These are phyloP conservation scores for Enteromius argenteus DNA, from an alignment of 2,797 vertebrate species.

Conservation along the genomic window DNA sequence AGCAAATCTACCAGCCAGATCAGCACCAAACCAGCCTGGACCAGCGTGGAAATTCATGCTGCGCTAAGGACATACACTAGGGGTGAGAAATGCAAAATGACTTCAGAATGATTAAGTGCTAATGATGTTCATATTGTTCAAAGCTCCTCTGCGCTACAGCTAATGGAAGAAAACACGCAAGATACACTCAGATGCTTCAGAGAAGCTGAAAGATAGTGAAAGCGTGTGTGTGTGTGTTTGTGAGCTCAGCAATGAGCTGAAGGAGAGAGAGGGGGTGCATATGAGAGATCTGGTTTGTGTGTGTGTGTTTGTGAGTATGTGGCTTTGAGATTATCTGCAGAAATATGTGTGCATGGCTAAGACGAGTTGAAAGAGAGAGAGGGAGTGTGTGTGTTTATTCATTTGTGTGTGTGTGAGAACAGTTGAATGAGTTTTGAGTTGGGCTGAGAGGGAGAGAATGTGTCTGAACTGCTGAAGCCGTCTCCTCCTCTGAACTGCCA, in stretches of 20 bases:
- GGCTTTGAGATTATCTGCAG: slow-evolving; percentile 54
- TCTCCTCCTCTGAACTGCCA: slow-evolving; percentile 57
- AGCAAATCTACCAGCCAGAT: slow-evolving; percentile 27
- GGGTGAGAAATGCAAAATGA: slow-evolving; percentile 38
- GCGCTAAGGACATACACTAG: slow-evolving; percentile 34
- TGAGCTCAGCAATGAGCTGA: slow-evolving; percentile 35
- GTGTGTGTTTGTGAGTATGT: slow-evolving; percentile 40
- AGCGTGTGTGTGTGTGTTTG: slow-evolving; percentile 28
- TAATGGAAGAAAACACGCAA: slow-evolving; percentile 49
- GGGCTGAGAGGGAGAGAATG: slow-evolving; percentile 39
- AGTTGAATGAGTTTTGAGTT: slow-evolving; percentile 47
- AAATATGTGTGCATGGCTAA: slow-evolving; percentile 52
- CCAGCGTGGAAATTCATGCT: slow-evolving; percentile 39
- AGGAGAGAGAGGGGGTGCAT: slow-evolving; percentile 20
- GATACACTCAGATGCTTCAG: slow-evolving; percentile 45
- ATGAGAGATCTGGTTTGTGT: slow-evolving; percentile 39
- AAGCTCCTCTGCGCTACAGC: slow-evolving; percentile 41
- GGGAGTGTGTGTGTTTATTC: slow-evolving; percentile 54
- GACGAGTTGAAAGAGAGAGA: slow-evolving; percentile 56
- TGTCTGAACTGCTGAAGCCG: slow-evolving; percentile 55
- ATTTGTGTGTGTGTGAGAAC: slow-evolving; percentile 67
- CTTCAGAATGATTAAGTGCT: slow-evolving; percentile 44
- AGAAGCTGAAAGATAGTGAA: slow-evolving; percentile 23
- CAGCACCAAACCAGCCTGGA: slow-evolving; percentile 36
- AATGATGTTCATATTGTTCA: slow-evolving; percentile 51